Conservation (phyloP, 2,113 vertebrate genomes). For the Spermophilus dauricus region DNA sequence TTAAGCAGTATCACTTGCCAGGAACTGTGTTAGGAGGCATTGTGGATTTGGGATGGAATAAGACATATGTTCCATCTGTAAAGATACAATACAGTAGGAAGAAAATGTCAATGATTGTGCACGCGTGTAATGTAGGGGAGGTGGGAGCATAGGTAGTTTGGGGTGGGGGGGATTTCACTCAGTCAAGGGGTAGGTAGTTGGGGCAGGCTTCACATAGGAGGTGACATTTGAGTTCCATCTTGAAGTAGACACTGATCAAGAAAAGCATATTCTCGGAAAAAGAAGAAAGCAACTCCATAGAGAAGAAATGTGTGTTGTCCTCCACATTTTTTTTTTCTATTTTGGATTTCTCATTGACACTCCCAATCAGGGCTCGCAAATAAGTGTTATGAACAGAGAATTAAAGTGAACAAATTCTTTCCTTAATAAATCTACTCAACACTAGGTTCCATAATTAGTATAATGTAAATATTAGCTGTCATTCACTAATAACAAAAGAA, state of each 20-base stretch:
- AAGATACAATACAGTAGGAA: not conserved
- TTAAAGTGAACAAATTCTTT: not conserved
- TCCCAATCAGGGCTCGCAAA: not conserved
- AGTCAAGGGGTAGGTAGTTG: not conserved
- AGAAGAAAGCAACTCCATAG: not conserved
- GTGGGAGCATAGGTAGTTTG: not conserved
- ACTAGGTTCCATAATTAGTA: not conserved
- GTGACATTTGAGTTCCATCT: not conserved
- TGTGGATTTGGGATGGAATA: not conserved
- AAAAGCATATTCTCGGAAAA: not conserved
- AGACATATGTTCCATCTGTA: not conserved
- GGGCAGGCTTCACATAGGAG: not conserved
- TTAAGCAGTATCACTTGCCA: not conserved
- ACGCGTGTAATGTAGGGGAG: too few relatives aligned
- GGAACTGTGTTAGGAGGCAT: not conserved
- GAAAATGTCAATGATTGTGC: not conserved
- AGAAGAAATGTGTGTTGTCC: too few relatives aligned
- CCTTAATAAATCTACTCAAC: not conserved
- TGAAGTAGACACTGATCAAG: not conserved
- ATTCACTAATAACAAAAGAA: not conserved
- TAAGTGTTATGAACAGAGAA: not conserved
- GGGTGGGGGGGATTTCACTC: too few relatives aligned
- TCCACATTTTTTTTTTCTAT: not conserved
- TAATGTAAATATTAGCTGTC: not conserved
- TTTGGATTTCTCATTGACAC: not conserved